A percentile compares a stretch with the other conserved stretches of the same genome.
phyloP scores from a whole-genome alignment of 1,140 invertebrate genomes.

The Meteorus sp. region DNA sequence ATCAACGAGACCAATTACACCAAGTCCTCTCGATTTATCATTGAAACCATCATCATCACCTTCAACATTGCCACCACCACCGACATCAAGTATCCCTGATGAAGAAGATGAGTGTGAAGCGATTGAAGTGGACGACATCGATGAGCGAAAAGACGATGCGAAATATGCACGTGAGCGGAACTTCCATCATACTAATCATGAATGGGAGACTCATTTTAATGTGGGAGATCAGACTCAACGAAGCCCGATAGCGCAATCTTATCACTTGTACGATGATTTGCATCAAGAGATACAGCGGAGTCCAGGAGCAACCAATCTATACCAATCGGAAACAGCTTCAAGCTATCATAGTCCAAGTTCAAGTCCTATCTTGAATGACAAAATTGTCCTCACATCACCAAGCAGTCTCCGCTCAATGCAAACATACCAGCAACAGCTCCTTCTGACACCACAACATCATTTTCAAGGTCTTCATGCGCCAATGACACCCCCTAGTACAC shows the following conservation, averaged over 20 bases:
- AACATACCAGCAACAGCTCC: slow-evolving; percentile 42
- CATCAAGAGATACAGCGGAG: not conserved
- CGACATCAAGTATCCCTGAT: too few species aligned
- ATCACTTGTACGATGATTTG: slow-evolving; percentile 15
- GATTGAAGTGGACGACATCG: slow-evolving; percentile 49
- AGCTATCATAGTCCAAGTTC: slow-evolving; percentile 16
- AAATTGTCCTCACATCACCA: slow-evolving; percentile 33
- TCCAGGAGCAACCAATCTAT: not conserved
- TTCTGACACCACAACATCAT: slow-evolving; percentile 44
- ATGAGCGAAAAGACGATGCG: slow-evolving; percentile 37
- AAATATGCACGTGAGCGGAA: not conserved
- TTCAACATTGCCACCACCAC: slow-evolving; percentile 31
- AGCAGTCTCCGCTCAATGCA: slow-evolving; percentile 33
- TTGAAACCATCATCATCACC: slow-evolving; percentile 46
- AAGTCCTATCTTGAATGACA: slow-evolving; percentile 20
- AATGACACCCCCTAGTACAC: slow-evolving; percentile 59
- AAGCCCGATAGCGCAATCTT: not conserved
- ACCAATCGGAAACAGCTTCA: not conserved
- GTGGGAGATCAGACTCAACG: not conserved
- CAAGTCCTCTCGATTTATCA: slow-evolving; percentile 56
- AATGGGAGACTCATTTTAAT: not conserved
- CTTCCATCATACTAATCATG: not conserved
- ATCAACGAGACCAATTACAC: slow-evolving; percentile 33
- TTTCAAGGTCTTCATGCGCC: slow-evolving; percentile 46
- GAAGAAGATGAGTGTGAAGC: too few species aligned